Evolutionary conservation across 2,888 invertebrate genomes (phyloP).

Genomic region (Folsomia manolachei): DNA sequence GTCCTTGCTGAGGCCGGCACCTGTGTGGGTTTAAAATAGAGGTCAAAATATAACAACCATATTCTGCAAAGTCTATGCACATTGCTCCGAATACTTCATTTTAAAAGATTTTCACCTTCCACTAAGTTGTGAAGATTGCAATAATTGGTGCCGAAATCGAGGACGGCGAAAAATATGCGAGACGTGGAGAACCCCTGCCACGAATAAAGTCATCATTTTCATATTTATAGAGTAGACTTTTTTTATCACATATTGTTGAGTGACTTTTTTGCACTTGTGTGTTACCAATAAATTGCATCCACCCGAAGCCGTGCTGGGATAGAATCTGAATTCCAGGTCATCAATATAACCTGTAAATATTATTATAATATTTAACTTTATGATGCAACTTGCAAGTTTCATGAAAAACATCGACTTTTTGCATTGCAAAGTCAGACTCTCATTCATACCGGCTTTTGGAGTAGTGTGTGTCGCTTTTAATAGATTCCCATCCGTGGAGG

Average conservation of each 20-base stretch:
- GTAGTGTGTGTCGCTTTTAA: slow-evolving; percentile 49
- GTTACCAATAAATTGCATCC: slow-evolving; percentile 51
- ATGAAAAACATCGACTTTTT: slow-evolving; percentile 39
- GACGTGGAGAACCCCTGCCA: slow-evolving; percentile 52
- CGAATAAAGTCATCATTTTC: no score
- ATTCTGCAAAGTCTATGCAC: no score
- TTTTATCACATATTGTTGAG: no score
- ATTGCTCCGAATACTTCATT: no score
- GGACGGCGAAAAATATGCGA: slow-evolving; percentile 49
- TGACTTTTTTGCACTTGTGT: no score
- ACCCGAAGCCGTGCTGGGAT: slow-evolving; percentile 36
- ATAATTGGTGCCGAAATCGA: slow-evolving; percentile 53
- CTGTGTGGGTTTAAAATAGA: no score
- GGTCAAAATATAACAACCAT: no score
- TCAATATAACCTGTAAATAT: slow-evolving; percentile 51
- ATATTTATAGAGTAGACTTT: no score
- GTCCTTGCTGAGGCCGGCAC: slow-evolving; percentile 49
- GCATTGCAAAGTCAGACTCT: no score
- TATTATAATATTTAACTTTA: no score
- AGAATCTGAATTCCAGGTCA: slow-evolving; percentile 51
- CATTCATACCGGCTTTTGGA: slow-evolving; percentile 42
- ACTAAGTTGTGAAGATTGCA: slow-evolving; percentile 53
- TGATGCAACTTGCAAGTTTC: slow-evolving; percentile 51
- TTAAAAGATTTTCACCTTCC: no score
- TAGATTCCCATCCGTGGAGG: slow-evolving; percentile 29